Conservation (phyloP, 2,888 invertebrate species). For the Plagodis pulveraria region DNA sequence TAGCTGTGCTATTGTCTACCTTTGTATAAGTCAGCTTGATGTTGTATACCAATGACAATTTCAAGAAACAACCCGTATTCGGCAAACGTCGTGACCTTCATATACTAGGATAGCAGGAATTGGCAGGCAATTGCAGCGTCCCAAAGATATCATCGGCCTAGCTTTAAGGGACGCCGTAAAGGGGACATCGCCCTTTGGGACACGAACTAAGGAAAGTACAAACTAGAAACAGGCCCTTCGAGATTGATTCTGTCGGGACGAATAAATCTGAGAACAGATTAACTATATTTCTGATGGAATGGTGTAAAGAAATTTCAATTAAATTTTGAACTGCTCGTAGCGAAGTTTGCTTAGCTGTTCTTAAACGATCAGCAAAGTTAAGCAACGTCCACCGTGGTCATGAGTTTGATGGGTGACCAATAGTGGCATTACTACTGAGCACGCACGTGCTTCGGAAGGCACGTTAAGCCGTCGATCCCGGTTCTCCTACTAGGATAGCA, state of each 20-base stretch:
- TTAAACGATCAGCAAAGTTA: too few relatives aligned
- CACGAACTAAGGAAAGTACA: constrained; percentile 10
- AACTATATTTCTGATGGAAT: background rate
- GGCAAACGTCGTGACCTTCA: constrained; percentile 40
- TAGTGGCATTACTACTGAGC: too few relatives aligned
- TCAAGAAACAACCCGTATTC: constrained; percentile 31
- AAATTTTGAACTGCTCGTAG: too few relatives aligned
- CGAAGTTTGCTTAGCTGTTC: too few relatives aligned
- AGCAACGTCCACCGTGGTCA: too few relatives aligned
- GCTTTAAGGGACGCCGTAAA: constrained; percentile 55
- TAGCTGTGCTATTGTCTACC: too few relatives aligned
- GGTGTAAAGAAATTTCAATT: background rate
- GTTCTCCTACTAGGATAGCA: too few relatives aligned
- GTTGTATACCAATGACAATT: constrained; percentile 13
- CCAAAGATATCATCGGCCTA: constrained; percentile 47
- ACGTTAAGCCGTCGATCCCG: too few relatives aligned
- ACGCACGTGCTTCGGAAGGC: too few relatives aligned
- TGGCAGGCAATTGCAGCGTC: constrained; percentile 32
- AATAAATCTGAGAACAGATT: constrained; percentile 9
- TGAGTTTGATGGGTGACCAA: too few relatives aligned
- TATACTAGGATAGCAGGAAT: constrained; percentile 37
- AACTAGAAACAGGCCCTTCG: constrained; percentile 14
- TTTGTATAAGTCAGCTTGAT: too few relatives aligned
- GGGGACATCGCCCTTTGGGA: constrained; percentile 47
- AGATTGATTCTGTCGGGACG: constrained; percentile 21